Conservation (phyloP, 2,113 vertebrate genomes). For the Neogale vison region DNA sequence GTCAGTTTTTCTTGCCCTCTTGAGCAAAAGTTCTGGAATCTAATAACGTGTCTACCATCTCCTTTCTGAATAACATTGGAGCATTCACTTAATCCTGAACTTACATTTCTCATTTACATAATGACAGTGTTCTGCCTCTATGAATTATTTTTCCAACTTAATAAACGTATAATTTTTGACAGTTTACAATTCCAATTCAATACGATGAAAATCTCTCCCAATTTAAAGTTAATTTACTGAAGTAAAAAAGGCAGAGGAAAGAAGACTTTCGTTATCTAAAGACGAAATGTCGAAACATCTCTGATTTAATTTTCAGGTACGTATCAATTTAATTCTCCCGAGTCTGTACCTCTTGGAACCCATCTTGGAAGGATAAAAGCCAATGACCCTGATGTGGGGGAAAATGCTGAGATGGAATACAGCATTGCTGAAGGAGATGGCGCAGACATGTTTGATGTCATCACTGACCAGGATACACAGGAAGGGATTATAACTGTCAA, state of each 20-base stretch:
- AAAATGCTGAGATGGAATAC: constrained; percentile 95
- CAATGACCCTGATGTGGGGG: constrained; percentile 92
- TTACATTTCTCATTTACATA: constrained; percentile 8
- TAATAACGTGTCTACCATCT: neutral
- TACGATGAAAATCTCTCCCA: neutral
- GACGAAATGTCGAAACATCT: constrained; percentile 7
- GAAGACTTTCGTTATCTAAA: constrained; percentile 1
- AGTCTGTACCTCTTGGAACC: constrained; percentile 91
- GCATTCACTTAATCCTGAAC: neutral
- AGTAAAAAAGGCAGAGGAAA: constrained; percentile 1
- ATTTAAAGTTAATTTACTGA: constrained; percentile 10
- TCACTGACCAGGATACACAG: constrained; percentile 95
- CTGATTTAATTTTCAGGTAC: constrained; percentile 87
- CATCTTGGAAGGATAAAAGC: constrained; percentile 95
- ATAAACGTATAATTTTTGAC: constrained; percentile 20
- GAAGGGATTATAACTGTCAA: constrained; percentile 96
- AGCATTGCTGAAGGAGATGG: constrained; percentile 90
- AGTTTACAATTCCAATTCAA: constrained; percentile 60
- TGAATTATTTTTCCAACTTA: neutral
- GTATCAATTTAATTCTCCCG: constrained; percentile 91
- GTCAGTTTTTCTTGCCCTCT: neutral
- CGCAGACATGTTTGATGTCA: constrained; percentile 92
- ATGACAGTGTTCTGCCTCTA: neutral
- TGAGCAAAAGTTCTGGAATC: neutral
- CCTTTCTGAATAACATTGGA: neutral